Conservation (phyloP, 2,113 vertebrate genomes). For the Lepus timidus region DNA sequence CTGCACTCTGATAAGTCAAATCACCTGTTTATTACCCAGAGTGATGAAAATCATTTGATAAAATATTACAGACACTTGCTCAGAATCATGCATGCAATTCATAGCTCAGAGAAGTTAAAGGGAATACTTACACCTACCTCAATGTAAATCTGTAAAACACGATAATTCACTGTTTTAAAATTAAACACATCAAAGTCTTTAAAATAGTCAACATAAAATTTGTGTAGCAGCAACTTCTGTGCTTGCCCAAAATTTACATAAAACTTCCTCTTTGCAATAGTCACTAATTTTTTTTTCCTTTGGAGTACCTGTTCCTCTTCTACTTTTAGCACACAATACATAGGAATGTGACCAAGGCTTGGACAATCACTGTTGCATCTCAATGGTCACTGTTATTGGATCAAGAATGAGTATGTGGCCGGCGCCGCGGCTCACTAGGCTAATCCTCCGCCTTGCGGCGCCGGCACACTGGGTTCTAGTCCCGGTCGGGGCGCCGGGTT, state of each 20-base stretch:
- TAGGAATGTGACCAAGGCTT: not conserved
- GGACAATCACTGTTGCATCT: not conserved
- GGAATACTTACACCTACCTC: not conserved
- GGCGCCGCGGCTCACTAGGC: no score
- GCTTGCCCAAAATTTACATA: not conserved
- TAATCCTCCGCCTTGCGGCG: no score
- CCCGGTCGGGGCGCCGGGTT: no score
- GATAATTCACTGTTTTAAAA: not conserved
- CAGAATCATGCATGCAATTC: slow-evolving; percentile 64
- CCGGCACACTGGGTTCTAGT: no score
- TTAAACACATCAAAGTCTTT: not conserved
- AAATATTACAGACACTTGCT: slow-evolving; percentile 75
- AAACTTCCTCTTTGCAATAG: not conserved
- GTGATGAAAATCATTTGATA: slow-evolving; percentile 79
- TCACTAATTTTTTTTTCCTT: not conserved
- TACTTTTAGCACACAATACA: not conserved
- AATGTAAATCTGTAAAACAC: slow-evolving; percentile 27
- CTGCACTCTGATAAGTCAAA: slow-evolving; percentile 74
- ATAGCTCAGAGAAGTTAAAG: slow-evolving; percentile 35
- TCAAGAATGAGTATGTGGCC: not conserved
- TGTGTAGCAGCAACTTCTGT: not conserved
- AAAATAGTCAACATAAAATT: not conserved
- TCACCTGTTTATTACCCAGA: slow-evolving; percentile 78
- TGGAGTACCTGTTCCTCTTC: not conserved
- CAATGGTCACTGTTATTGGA: not conserved